Conservation (phyloP, 2,113 vertebrate genomes). For the Thunnus maccoyii region DNA sequence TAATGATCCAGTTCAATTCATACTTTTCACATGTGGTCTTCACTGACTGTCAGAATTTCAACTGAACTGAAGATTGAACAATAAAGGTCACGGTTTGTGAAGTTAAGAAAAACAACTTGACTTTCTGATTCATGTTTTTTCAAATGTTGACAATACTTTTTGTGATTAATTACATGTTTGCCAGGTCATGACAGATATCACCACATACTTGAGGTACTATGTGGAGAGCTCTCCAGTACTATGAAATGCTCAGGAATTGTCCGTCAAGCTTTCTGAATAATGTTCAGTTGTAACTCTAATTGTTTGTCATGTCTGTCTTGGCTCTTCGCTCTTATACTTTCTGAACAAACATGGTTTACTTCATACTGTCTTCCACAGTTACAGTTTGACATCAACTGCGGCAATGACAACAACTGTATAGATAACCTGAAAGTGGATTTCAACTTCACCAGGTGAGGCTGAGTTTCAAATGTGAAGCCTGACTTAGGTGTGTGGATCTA, state of each 20-base stretch:
- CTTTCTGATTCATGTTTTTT: not conserved
- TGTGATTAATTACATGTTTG: not conserved
- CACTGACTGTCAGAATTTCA: not conserved
- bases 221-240: not conserved
- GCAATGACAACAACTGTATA: conserved; percentile 82
- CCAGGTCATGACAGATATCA: too few species aligned
- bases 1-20: too few species aligned
- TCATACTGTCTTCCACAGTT: conserved; percentile 77
- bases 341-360: not conserved
- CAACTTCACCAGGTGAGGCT: conserved; percentile 83
- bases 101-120: not conserved
- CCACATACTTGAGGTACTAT: not conserved
- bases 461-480: not conserved
- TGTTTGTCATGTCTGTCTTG: too few species aligned
- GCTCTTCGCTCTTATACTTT: not conserved
- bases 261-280: too few species aligned
- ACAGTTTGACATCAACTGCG: conserved; percentile 90
- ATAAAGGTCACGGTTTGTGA: not conserved
- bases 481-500: not conserved
- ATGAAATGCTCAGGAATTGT: not conserved
- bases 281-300: too few species aligned
- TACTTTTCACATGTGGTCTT: not conserved
- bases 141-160: not conserved
- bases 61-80: not conserved
- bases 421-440: conserved; percentile 87